A percentile compares a stretch with the other conserved stretches of the same genome.
These are phyloP conservation scores for Python bivittatus DNA, from an alignment of 2,113 vertebrate genomes.

Conservation along the genomic window DNA sequence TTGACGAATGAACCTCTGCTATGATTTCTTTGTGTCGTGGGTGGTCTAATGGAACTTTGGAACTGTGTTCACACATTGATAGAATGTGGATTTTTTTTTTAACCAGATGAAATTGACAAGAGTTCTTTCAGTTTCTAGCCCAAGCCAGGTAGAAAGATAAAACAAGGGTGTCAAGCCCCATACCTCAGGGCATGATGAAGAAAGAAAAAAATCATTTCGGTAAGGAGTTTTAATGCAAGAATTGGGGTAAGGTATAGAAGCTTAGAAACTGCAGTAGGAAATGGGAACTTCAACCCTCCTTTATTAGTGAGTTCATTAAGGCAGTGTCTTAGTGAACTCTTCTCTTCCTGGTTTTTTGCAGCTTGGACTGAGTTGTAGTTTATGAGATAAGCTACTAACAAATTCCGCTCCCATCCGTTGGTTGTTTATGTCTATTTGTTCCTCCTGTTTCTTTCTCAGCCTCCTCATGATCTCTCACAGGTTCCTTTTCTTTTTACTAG, in stretches of 20 bases:
- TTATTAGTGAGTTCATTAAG: not conserved
- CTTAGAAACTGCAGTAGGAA: not conserved
- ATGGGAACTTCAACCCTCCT: not conserved
- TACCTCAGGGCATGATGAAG: too few relatives aligned
- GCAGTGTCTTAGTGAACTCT: not conserved
- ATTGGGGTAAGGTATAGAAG: not conserved
- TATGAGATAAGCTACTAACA: not conserved
- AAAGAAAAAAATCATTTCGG: too few relatives aligned
- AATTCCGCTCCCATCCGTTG: not conserved
- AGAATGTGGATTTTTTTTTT: not conserved
- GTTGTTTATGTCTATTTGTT: not conserved
- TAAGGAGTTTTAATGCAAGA: too few relatives aligned
- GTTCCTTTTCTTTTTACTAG: not conserved
- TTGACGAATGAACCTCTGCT: not conserved
- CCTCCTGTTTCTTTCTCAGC: not conserved
- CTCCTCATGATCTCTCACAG: not conserved
- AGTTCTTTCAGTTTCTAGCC: not conserved
- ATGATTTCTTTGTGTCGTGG: not conserved
- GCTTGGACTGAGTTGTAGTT: not conserved
- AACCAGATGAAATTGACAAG: not conserved
- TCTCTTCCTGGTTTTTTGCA: not conserved
- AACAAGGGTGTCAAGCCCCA: too few relatives aligned
- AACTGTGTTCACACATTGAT: not conserved
- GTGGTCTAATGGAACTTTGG: not conserved
- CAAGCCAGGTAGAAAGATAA: not conserved